phyloP scores from a whole-genome alignment of 2,113 vertebrate genomes.

The Charina bottae region DNA sequence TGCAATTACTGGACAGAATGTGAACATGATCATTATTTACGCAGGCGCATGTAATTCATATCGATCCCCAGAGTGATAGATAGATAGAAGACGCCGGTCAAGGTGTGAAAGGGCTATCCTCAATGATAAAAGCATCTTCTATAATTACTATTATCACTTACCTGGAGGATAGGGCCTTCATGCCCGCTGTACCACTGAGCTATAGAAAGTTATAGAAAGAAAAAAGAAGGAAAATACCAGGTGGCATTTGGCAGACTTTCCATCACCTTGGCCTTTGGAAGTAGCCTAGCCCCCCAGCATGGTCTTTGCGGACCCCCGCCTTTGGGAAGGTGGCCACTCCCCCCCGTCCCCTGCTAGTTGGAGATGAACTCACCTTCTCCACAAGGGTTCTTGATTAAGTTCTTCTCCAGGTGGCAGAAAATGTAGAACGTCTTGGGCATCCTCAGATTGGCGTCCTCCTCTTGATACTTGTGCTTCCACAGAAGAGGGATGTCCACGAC shows the following conservation, averaged over 20 bases:
- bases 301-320: background rate
- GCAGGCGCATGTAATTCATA: background rate
- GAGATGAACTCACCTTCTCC: conserved; percentile 70
- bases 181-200: background rate
- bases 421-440: conserved; percentile 70
- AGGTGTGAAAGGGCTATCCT: background rate
- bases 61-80: background rate
- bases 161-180: background rate
- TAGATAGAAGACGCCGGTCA: background rate
- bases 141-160: background rate
- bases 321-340: background rate
- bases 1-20: background rate
- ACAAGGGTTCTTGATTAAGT: conserved; percentile 75
- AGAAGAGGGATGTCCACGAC: conserved; percentile 71
- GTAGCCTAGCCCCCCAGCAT: background rate
- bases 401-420: conserved; percentile 67
- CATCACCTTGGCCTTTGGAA: background rate
- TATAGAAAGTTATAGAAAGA: background rate
- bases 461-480: conserved; percentile 77
- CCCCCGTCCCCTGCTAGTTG: background rate
- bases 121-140: background rate
- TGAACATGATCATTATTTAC: background rate
- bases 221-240: background rate
- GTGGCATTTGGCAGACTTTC: background rate
- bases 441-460: conserved; percentile 50